Percentiles rank a stretch among this genome's conserved stretches.
Conservation (phyloP, 2,888 invertebrate species). For the Euphydryas editha region DNA sequence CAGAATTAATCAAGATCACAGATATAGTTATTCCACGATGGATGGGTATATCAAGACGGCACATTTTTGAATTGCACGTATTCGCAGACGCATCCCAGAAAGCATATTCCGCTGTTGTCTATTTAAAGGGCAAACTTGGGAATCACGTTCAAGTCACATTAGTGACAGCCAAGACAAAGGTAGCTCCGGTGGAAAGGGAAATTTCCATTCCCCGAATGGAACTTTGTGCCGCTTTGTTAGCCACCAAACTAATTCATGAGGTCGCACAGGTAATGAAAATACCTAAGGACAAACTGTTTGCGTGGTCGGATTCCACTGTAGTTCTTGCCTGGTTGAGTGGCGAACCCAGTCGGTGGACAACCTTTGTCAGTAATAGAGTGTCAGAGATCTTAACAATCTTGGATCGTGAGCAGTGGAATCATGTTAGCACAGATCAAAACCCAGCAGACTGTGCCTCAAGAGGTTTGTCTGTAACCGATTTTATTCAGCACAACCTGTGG, state of each 20-base stretch:
- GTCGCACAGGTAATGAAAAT: conserved; percentile 25
- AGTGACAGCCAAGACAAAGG: conserved; percentile 26
- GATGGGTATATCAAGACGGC: conserved; percentile 12
- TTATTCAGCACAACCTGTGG: background rate
- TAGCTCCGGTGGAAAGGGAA: conserved; percentile 28
- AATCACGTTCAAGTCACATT: conserved; percentile 26
- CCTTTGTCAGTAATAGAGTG: conserved; percentile 31
- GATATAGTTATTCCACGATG: conserved; percentile 27
- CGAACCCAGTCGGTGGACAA: conserved; percentile 38
- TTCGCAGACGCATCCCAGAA: conserved; percentile 38
- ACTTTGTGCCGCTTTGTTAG: conserved; percentile 40
- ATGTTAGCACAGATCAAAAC: conserved; percentile 42
- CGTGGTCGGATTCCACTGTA: conserved; percentile 40
- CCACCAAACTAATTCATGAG: conserved; percentile 32
- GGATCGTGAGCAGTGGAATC: conserved; percentile 25
- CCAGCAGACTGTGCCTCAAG: conserved; percentile 49
- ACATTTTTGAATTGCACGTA: conserved; percentile 30
- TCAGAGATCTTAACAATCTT: conserved; percentile 40
- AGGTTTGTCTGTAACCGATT: conserved; percentile 29
- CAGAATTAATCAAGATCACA: conserved; percentile 24
- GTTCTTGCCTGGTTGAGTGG: conserved; percentile 40
- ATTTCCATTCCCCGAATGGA: conserved; percentile 37
- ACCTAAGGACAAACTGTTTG: conserved; percentile 23
- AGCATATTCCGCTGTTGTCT: conserved; percentile 40
- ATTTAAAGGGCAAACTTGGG: conserved; percentile 21